phyloP scores from a whole-genome alignment of 2,797 vertebrate genomes.

The Taeniopygia guttata region DNA sequence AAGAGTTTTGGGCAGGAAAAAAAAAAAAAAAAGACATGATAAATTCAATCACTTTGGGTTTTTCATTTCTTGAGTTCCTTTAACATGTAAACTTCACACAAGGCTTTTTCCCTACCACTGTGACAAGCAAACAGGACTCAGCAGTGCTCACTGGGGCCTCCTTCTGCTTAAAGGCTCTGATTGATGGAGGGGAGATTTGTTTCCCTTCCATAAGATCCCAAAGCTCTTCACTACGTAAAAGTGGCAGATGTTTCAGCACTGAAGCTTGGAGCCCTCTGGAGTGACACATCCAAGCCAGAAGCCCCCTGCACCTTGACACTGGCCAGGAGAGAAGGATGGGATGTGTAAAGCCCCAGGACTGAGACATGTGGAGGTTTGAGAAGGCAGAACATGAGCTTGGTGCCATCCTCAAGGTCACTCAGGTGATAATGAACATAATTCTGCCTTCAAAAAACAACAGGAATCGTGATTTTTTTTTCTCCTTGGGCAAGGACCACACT shows the following conservation, averaged over 20 bases:
- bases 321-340: not conserved
- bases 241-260: not conserved
- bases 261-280: not conserved
- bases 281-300: not conserved
- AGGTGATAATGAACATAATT: not conserved
- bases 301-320: not conserved
- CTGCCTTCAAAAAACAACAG: not conserved
- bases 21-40: not conserved
- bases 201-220: not conserved
- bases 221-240: not conserved
- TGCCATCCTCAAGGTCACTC: not conserved
- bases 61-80: not conserved
- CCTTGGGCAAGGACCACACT: accelerated
- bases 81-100: not conserved
- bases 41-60: not conserved
- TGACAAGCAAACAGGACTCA: not conserved
- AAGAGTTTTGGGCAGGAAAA: accelerated
- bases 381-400: not conserved
- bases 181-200: not conserved
- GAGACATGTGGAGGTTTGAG: not conserved
- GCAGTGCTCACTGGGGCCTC: not conserved
- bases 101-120: not conserved
- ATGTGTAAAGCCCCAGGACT: accelerated
- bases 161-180: not conserved
- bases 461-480: not conserved